Conservation (phyloP, 2,888 invertebrate genomes). For the Callyntrura sp. region DNA sequence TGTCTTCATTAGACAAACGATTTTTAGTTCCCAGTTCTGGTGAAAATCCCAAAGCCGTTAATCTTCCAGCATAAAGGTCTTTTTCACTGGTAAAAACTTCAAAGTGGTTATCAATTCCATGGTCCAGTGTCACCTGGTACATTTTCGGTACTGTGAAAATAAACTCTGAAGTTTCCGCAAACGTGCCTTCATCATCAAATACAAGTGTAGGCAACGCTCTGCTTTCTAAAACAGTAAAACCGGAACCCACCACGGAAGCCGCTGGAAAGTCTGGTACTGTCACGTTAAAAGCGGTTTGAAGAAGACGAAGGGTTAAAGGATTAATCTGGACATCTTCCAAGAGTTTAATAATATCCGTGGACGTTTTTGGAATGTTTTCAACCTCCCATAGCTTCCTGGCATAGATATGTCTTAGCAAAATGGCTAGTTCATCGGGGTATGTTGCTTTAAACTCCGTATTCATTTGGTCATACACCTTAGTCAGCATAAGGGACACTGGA, state of each 20-base stretch:
- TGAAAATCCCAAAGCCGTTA: conserved; percentile 59
- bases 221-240: conserved; percentile 59
- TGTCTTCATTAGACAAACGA: too few species aligned
- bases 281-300: conserved; percentile 66
- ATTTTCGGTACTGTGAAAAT: conserved; percentile 56
- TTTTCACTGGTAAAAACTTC: conserved; percentile 30
- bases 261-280: conserved; percentile 58
- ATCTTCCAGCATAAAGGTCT: conserved; percentile 30
- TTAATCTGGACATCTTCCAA: conserved; percentile 61
- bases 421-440: conserved; percentile 36
- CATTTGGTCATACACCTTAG: conserved; percentile 4
- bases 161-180: conserved; percentile 25
- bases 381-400: conserved; percentile 47
- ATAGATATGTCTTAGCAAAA: conserved; percentile 54
- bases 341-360: conserved; percentile 53
- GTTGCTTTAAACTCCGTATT: conserved; percentile 18
- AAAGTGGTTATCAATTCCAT: conserved; percentile 55
- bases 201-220: background rate
- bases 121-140: background rate
- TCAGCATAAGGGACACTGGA: conserved; percentile 65
- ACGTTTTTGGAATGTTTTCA: conserved; percentile 60
- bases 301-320: conserved; percentile 36
- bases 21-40: too few species aligned
- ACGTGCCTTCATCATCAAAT: too few species aligned
- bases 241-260: conserved; percentile 53